Conservation (phyloP, 1,140 invertebrate species). For the Drosophila carrolli region DNA sequence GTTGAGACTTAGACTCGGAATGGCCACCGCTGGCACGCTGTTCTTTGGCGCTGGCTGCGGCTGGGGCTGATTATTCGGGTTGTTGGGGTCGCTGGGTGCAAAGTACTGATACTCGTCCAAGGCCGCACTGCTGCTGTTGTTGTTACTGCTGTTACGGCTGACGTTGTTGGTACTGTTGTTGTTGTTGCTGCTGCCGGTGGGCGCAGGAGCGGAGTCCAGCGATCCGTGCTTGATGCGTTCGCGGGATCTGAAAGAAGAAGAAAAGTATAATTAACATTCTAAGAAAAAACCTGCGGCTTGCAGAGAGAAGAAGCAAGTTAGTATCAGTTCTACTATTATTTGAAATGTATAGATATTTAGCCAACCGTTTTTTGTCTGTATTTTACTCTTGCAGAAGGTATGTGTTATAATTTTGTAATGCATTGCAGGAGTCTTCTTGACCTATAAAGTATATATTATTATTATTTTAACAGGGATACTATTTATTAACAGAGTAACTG, state of each 20-base stretch:
- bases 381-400: too few relatives aligned
- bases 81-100: constrained; percentile 79
- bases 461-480: too few relatives aligned
- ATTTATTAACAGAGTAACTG: too few relatives aligned
- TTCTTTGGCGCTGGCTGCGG: constrained; percentile 1
- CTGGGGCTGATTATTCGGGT: constrained; percentile 71
- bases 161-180: constrained; percentile 38
- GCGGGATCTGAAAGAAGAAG: constrained; percentile 62
- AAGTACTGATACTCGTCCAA: constrained; percentile 82
- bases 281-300: neutral
- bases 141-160: constrained; percentile 45
- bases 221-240: constrained; percentile 65
- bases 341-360: too few relatives aligned
- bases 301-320: neutral
- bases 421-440: too few relatives aligned
- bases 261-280: neutral
- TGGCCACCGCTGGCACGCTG: neutral
- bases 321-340: neutral
- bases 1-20: constrained; percentile 4
- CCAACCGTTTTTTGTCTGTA: too few relatives aligned
- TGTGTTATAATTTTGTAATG: too few relatives aligned
- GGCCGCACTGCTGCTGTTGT: constrained; percentile 54
- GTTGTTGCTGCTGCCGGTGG: constrained; percentile 23
- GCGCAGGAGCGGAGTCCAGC: neutral
- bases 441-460: too few relatives aligned